Conservation (phyloP, 1,140 invertebrate genomes). For the Planococcus citri region DNA sequence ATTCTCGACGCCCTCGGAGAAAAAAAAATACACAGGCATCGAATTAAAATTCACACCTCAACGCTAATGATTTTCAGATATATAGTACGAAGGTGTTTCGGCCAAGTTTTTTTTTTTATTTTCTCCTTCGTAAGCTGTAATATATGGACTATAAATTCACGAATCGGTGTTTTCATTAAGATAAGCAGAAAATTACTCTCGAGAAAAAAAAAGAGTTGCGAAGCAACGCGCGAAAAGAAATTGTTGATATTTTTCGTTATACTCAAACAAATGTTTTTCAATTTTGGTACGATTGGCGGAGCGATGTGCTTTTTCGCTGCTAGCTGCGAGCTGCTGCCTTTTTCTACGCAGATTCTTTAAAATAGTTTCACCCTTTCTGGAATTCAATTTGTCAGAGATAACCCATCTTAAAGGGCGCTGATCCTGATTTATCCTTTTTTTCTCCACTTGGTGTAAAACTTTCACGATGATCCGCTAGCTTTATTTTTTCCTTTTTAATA, state of each 20-base stretch:
- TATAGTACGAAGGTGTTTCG: too few relatives aligned
- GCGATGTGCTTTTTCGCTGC: background rate
- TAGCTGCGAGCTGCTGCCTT: background rate
- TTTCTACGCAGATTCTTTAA: slow-evolving; percentile 4
- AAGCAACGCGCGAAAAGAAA: background rate
- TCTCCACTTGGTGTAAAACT: background rate
- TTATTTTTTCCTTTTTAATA: background rate
- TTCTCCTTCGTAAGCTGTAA: too few relatives aligned
- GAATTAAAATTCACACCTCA: too few relatives aligned
- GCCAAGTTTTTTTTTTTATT: too few relatives aligned
- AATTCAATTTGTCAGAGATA: slow-evolving; percentile 17
- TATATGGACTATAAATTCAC: slow-evolving; percentile 5
- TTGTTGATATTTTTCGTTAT: slow-evolving; percentile 17
- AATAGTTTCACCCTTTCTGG: slow-evolving; percentile 15
- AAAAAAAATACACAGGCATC: too few relatives aligned
- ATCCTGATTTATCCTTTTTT: slow-evolving; percentile 19
- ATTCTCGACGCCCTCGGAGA: too few relatives aligned
- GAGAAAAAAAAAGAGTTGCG: background rate
- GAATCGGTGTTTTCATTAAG: slow-evolving; percentile 17
- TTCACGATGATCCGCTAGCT: background rate
- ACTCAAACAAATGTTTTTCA: slow-evolving; percentile 16
- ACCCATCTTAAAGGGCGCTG: slow-evolving; percentile 11
- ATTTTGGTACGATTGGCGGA: background rate
- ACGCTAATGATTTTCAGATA: too few relatives aligned
- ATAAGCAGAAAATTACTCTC: slow-evolving; percentile 15